Evolutionary conservation across 1,140 invertebrate species (phyloP).

Genomic region (Monochamus saltuarius): DNA sequence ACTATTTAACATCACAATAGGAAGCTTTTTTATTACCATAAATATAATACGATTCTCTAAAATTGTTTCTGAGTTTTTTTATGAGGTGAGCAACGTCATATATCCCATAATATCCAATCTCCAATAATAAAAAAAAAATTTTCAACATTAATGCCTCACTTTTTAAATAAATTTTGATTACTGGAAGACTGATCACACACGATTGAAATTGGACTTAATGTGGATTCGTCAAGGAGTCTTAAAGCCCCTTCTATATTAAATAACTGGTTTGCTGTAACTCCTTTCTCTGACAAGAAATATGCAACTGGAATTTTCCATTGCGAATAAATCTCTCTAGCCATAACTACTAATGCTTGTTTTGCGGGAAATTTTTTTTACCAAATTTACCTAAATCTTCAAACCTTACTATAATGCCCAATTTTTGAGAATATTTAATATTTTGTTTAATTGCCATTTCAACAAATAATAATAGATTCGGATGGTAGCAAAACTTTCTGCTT

Average conservation of each 20-base stretch:
- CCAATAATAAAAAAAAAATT: too few species aligned
- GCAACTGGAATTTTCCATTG: conserved; percentile 2
- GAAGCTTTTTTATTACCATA: background rate
- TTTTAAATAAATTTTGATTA: too few species aligned
- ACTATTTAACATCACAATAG: background rate
- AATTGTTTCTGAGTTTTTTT: conserved; percentile 1
- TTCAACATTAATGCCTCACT: too few species aligned
- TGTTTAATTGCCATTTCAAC: conserved; percentile 1
- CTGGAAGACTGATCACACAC: too few species aligned
- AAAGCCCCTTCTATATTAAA: too few species aligned
- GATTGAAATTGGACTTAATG: too few species aligned
- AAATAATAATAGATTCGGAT: too few species aligned
- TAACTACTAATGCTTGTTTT: conserved; percentile 1
- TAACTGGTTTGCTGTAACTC: too few species aligned
- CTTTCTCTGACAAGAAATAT: conserved; percentile 5
- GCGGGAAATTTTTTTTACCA: conserved; percentile 5
- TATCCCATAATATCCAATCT: too few species aligned
- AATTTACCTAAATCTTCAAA: conserved; percentile 12
- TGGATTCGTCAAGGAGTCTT: too few species aligned
- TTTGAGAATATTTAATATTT: conserved; percentile 7
- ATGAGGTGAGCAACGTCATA: background rate
- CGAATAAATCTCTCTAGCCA: background rate
- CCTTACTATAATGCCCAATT: conserved; percentile 11
- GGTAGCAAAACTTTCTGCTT: too few species aligned
- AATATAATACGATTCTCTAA: background rate